Evolutionary conservation across 2,113 vertebrate genomes (phyloP), one percentile per base, ranked within the genome.

Genomic region (Arenaria interpres): DNA sequence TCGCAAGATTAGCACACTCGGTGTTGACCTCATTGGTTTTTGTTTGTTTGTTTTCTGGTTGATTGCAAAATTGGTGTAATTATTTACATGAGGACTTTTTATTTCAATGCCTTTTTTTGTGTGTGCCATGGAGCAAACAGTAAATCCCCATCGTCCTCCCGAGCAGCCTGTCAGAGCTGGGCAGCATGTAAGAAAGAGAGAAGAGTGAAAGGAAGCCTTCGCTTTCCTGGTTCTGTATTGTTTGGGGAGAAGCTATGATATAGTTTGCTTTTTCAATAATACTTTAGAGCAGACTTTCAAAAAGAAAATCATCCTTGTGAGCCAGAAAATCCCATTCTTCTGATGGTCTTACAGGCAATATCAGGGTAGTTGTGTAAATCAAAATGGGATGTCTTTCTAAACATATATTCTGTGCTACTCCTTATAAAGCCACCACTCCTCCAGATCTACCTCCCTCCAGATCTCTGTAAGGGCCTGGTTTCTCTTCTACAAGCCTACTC

Each of bases 31-130:
- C 78, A 57, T 21, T 5, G 73, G 7, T 3, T 91, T 93, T 92
- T 94, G 76, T 90, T 92, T 94, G 79, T 74, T 85, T 97, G 53
- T 80, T 92, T 95, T 86, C 89, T 89, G 59, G 66, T 69, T 95
- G 86, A 95, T 91, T 88, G 87, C 74, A 96, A 92, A 95, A 95
- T 85, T 92, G 62, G 88, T 93, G 63, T n/a, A 89, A 91, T 94
- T 96, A 94, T 95, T 92, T 94, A 76, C 75, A 37, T 24, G 7
- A 85, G 53, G 78, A 88, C 41, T 88, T 84, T 89, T 95, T 77
- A 66, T 93, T 92, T 93, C 78, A 83, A 67, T 74, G 64, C 16
- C 37, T 69, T 83, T 69, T 73, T 73, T 73, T 50, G 8, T 54
- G 23, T 76, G n/a, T 62, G 75, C 57, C 54, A 62, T 3, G 4